phyloP scores from a whole-genome alignment of 2,797 vertebrate genomes.

The Graptemys geographica region DNA sequence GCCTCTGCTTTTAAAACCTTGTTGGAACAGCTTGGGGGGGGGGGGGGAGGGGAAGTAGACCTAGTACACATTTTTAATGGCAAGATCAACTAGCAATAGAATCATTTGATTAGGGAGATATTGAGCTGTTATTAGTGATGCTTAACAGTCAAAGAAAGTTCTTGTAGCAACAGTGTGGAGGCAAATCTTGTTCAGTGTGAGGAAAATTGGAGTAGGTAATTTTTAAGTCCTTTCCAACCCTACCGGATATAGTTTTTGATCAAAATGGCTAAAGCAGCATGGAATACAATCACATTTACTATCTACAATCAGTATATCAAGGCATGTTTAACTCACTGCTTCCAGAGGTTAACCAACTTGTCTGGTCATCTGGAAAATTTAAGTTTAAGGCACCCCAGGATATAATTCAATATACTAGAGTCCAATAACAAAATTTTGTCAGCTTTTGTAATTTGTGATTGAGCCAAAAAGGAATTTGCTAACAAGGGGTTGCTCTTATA shows the following conservation, averaged over 20 bases:
- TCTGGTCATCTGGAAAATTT: constrained; percentile 23
- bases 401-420: neutral
- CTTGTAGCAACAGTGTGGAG: neutral
- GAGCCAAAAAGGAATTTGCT: neutral
- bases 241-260: neutral
- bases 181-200: neutral
- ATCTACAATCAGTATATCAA: neutral
- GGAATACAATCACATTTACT: constrained; percentile 27
- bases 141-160: neutral
- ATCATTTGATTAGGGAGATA: neutral
- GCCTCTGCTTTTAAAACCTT: neutral
- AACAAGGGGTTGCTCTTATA: neutral
- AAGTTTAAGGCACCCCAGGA: neutral
- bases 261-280: neutral
- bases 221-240: neutral
- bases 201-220: neutral
- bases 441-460: neutral
- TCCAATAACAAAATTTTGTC: neutral
- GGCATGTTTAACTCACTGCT: constrained; percentile 6
- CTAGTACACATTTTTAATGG: neutral
- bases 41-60: no score
- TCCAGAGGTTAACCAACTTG: neutral
- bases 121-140: neutral
- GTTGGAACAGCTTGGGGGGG: neutral
- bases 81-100: neutral